phyloP scores from a whole-genome alignment of 2,797 vertebrate genomes.

The Lophotriccus pileatus region DNA sequence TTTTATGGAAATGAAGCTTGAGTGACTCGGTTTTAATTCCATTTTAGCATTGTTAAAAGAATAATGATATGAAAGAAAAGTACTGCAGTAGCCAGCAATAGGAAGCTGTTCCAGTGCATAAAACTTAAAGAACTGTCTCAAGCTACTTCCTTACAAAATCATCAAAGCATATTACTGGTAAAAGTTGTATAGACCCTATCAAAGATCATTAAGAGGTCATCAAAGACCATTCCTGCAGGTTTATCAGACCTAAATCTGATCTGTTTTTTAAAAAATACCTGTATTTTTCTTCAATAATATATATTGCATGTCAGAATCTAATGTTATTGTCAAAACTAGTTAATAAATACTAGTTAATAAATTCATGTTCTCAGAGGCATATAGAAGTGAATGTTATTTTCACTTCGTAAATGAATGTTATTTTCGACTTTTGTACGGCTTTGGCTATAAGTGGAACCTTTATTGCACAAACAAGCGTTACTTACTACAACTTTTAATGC shows the following conservation, averaged over 20 bases:
- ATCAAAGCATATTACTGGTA: background rate
- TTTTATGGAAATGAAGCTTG: background rate
- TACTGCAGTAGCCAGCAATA: background rate
- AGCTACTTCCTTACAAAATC: background rate
- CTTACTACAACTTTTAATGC: background rate
- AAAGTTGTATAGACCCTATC: background rate
- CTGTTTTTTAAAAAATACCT: background rate
- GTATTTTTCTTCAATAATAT: background rate
- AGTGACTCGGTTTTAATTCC: background rate
- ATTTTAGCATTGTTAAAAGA: background rate
- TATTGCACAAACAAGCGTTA: background rate
- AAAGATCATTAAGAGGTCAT: background rate
- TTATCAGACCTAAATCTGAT: background rate
- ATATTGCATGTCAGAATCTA: background rate
- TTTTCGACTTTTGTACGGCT: background rate
- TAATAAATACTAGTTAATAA: background rate
- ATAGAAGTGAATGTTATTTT: background rate
- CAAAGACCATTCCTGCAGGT: background rate
- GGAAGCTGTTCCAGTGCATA: background rate
- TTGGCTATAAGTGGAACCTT: background rate
- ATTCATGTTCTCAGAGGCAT: background rate
- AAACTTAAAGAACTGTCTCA: background rate
- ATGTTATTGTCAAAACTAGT: background rate
- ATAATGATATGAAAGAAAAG: background rate
- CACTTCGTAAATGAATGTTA: background rate